Base-by-base conservation (phyloP, 2,888 invertebrate genomes). In the Caenorhabditis panamensis region DNA sequence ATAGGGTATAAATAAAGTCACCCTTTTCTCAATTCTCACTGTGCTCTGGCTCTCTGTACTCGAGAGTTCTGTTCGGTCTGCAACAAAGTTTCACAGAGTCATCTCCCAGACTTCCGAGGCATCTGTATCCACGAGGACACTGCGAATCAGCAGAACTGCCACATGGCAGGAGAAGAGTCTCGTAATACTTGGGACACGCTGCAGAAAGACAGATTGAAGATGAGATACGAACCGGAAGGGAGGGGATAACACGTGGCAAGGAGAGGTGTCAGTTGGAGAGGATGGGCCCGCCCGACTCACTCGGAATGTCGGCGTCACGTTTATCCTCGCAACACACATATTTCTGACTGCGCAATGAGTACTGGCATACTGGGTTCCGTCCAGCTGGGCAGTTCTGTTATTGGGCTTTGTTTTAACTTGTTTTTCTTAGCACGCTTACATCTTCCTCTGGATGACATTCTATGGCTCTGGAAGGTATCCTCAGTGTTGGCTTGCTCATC, bases 141-240 rank as follows among this genome's bases (percentile, higher is more conserved):
- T 79, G 71, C 11, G 67, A 77, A 16, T 77, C 77, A 2, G 53
- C 63, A 6, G 77, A 66, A 61, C 37, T 75, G 8, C 82, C 83
- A 47, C 85, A 85, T n/a, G 82, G 62, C 8, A 83, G 13, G 2
- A 83, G 82, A 20, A 85, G 78, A 9, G 85, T 83, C 47, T 85
- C 85, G 75, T 83, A 78, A 56, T 75, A 82, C 9, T 73, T 78
- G n/a, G 85, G 85, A 44, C 85, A 85, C 16, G 78, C 85, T 85
- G 64, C 11, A 82, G 76, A 20, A 63, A 2, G 47, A 26, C 22
- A 18, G 18, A 18, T 28, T 16, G 16, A 28, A 2, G 22, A 24
- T 18, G 22, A 53, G 16, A 20, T 13, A n/a, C n/a, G n/a, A 67
- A 67, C 56, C 68, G 69, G 61, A 61, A 69, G n/a, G 31, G 41